A percentile compares a stretch with the other conserved stretches of the same genome.
Evolutionary conservation across 92 coral and sea anemone genomes (phyloP).

Genomic region (Umimayanthus chanpuru): DNA sequence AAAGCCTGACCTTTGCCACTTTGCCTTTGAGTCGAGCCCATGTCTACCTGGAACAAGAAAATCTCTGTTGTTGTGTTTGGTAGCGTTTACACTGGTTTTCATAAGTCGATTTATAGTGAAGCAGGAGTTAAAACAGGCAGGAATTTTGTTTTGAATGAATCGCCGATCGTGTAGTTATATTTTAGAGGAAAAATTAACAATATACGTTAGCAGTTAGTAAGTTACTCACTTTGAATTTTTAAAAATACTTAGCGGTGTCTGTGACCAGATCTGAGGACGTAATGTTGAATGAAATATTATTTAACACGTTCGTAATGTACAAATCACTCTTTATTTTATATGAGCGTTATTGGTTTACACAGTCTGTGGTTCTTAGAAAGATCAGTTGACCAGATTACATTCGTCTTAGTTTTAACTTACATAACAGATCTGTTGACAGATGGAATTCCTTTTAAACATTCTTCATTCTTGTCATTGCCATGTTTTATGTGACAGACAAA

Average conservation of each 20-base stretch:
- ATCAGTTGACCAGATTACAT: constrained; percentile 13
- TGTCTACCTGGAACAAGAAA: not conserved
- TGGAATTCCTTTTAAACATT: too few relatives aligned
- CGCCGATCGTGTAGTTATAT: not conserved
- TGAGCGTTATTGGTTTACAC: not conserved
- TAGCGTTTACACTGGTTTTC: not conserved
- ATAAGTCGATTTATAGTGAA: not conserved
- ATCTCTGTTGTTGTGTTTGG: not conserved
- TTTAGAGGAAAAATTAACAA: not conserved
- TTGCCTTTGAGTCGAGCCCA: not conserved
- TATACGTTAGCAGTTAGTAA: too few relatives aligned
- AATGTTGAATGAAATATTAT: not conserved
- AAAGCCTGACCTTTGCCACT: constrained; percentile 33
- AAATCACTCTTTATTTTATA: constrained; percentile 10
- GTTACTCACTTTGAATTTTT: not conserved
- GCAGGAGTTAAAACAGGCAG: not conserved
- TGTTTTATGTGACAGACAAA: not conserved
- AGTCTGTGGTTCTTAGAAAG: constrained; percentile 3
- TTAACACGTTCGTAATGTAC: not conserved
- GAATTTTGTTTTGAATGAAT: not conserved
- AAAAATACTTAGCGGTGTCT: not conserved
- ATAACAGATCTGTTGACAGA: not conserved
- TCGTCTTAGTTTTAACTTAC: constrained; percentile 12
- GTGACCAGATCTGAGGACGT: not conserved
- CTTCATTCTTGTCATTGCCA: not conserved